phyloP scores from a whole-genome alignment of 1,140 invertebrate genomes.

The Plectrocnemia conspersa region DNA sequence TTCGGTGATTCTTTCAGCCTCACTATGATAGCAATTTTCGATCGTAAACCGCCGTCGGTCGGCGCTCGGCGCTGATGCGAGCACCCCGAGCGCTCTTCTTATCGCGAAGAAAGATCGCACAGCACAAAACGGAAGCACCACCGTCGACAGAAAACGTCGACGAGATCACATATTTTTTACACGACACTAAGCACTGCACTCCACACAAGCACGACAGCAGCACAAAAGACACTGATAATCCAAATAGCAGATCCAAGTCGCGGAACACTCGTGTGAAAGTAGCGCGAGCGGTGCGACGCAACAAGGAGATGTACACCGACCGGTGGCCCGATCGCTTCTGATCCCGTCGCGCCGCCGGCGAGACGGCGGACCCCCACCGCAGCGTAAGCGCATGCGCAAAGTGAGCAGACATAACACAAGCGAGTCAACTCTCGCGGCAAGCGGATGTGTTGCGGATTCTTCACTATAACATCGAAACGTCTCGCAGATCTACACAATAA shows the following conservation, averaged over 20 bases:
- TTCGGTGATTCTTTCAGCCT: conserved; percentile 53
- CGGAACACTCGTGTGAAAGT: too few species aligned
- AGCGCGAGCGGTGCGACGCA: conserved; percentile 16
- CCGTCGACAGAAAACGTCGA: too few species aligned
- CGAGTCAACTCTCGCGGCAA: background rate
- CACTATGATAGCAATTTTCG: conserved; percentile 48
- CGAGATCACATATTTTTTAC: too few species aligned
- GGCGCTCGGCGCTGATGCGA: conserved; percentile 3
- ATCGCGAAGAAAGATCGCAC: background rate
- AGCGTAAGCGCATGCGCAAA: background rate
- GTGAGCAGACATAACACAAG: too few species aligned
- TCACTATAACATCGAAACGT: too few species aligned
- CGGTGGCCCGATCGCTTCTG: conserved; percentile 4
- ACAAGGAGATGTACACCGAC: conserved; percentile 1
- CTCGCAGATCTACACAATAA: too few species aligned
- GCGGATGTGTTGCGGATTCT: background rate
- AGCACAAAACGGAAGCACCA: conserved; percentile 2
- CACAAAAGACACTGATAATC: too few species aligned
- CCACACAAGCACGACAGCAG: too few species aligned
- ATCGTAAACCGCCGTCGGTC: conserved; percentile 17
- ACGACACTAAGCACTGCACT: too few species aligned
- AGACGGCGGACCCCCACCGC: background rate
- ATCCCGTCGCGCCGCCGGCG: background rate
- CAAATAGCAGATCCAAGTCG: too few species aligned
- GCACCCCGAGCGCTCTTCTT: conserved; percentile 1